phyloP scores from a whole-genome alignment of 1,140 invertebrate species.

The Drosophila biarmipes region DNA sequence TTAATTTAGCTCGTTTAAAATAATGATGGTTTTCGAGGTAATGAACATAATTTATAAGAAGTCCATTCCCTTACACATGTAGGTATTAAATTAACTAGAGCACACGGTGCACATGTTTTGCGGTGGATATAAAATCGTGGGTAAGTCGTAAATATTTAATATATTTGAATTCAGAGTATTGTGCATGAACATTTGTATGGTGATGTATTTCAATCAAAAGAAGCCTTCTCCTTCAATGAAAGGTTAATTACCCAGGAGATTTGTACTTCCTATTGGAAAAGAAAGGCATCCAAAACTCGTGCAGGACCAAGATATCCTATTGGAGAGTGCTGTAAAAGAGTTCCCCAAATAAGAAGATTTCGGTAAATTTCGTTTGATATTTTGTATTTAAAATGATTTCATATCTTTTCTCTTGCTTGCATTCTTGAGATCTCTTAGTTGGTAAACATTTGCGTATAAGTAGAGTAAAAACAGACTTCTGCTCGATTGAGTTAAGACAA shows the following conservation, averaged over 20 bases:
- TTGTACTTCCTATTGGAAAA: not conserved
- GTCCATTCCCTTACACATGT: slow-evolving; percentile 1
- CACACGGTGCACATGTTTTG: not conserved
- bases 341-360: slow-evolving; percentile 23
- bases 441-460: slow-evolving; percentile 65
- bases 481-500: slow-evolving; percentile 56
- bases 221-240: no score
- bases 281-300: not conserved
- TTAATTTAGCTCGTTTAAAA: slow-evolving; percentile 20
- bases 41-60: slow-evolving; percentile 26
- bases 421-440: slow-evolving; percentile 60
- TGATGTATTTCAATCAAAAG: no score
- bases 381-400: slow-evolving; percentile 36
- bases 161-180: not conserved
- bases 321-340: slow-evolving; percentile 5
- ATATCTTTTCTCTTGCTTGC: slow-evolving; percentile 19
- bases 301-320: not conserved
- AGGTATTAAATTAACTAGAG: not conserved
- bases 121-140: not conserved
- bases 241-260: not conserved
- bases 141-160: not conserved
- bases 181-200: no score
- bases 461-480: slow-evolving; percentile 71
- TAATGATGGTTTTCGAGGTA: slow-evolving; percentile 25
- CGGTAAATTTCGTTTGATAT: slow-evolving; percentile 19